Percentiles rank a stretch among this genome's conserved stretches.
These are phyloP conservation scores for Aethina tumida DNA, from an alignment of 1,140 invertebrate genomes.

Conservation along the genomic window DNA sequence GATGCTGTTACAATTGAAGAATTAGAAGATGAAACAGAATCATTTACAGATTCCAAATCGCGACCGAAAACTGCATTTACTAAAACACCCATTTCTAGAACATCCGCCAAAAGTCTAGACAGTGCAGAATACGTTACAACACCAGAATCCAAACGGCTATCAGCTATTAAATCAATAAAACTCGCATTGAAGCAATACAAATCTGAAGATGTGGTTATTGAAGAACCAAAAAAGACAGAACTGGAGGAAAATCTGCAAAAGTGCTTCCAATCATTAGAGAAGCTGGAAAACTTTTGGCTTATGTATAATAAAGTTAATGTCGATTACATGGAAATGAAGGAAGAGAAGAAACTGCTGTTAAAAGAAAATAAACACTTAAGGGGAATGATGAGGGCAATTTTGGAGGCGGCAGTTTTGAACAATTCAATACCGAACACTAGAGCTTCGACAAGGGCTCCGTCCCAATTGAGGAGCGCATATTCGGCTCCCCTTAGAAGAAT, in stretches of 20 bases:
- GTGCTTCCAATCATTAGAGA: conserved; percentile 17
- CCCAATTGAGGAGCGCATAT: conserved; percentile 13
- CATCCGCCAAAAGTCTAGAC: no score
- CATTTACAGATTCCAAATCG: no score
- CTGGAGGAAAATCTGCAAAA: conserved; percentile 7
- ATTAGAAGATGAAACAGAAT: no score
- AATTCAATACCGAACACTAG: conserved; percentile 14
- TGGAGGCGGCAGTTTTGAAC: conserved; percentile 25
- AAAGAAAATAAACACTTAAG: conserved; percentile 28
- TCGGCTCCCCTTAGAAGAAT: conserved; percentile 20
- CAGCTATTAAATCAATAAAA: no score
- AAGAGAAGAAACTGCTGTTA: conserved; percentile 20
- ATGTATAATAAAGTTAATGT: conserved; percentile 27
- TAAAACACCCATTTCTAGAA: no score
- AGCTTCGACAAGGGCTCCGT: conserved; percentile 14
- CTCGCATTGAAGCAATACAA: no score
- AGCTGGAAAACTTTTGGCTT: conserved; percentile 25
- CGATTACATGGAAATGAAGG: conserved; percentile 21
- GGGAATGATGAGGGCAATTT: conserved; percentile 21
- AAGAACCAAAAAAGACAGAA: neutral
- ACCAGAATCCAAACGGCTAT: no score
- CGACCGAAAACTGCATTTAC: no score
- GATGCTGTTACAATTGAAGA: conserved; percentile 3
- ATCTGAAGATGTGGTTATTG: conserved; percentile 7
- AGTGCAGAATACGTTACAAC: no score